Evolutionary conservation across 2,797 vertebrate genomes (phyloP), one percentile per base, ranked within the genome.

Genomic region (Delichon dasypus): DNA sequence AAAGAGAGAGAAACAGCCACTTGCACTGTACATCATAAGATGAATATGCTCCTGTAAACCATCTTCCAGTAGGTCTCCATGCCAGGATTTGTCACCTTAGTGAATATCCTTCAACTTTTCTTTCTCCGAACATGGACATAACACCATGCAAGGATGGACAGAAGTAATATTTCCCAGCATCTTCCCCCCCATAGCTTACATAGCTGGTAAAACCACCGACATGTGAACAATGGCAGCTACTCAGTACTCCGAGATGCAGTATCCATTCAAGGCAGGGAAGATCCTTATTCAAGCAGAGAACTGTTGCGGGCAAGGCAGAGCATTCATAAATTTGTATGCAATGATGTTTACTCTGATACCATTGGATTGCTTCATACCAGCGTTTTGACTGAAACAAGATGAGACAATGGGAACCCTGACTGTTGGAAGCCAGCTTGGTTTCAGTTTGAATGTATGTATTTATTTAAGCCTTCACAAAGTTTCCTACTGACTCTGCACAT

Each of bases 341-440:
- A 45, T 1, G 1, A 32, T 89, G 55, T 96, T 96, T 92, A 85
- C 70, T 80, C 68, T 92, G 91, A 87, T 85, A 94, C 34, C 88
- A 62, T 1, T 81, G 36, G 36, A 85, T 95, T 93, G 70, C 87
- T 93, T 83, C 85, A 93, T 20, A 48, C n/a, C 71, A 91, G 62
- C 9, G 0, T 78, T 94, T 85, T 84, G 89, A 73, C 66, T 94
- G 88, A 92, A 95, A 93, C 65, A 74, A 89, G 81, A 93, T 92
- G 90, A 96, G 94, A 94, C 88, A 95, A 95, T 84, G 51, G 70
- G 70, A 96, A 78, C 71, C 21, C 54, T 73, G 73, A 47, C 36
- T 84, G 73, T 27, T 88, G 77, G 64, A 88, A 88, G 67, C 34
- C 60, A 72, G 26, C 36, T 89, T 3, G 2, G 75, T 89, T 93